Base-by-base conservation (phyloP, 2,888 invertebrate genomes). In the Caenorhabditis sp. region DNA sequence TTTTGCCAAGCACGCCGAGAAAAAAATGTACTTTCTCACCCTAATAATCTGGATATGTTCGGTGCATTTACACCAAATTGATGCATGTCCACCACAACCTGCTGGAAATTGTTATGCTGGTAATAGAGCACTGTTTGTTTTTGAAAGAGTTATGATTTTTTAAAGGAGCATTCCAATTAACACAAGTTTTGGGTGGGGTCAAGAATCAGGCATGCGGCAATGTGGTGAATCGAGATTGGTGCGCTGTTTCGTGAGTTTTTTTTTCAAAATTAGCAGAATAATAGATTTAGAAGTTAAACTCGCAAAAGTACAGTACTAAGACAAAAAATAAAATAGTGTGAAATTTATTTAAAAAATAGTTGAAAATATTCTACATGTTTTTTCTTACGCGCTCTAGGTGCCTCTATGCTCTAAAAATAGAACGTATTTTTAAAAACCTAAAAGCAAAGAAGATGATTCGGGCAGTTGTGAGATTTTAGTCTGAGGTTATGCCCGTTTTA, bases 31-130 rank as follows among this genome's bases (percentile, higher is more conserved):
- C 21, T 20, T 43, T 43, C 5, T 56, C 14, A 26, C 26, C 1
- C 1, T 56, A 26, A 4, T 56, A 26, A n/a, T 56, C n/a, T n/a
- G n/a, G n/a, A n/a, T n/a, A n/a, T n/a, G n/a, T 23, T 4, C 26
- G 31, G n/a, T 56, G 27, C 10, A 10, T 5, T 26, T 56, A 4
- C 4, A 17, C 1, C 1, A 10, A 10, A n/a, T 26, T 31, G 56
- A 26, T 27, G 4, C 14, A 7, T 73, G 73, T 49, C 73, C 73
- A 38, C 73, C 73, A 27, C 73, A 73, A 25, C 73, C 73, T 0
- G 65, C 68, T 59, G 73, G 73, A 21, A 73, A 73, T 31, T 73
- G 73, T 60, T 73, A 73, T 59, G 65, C 65, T 8, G 73, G 73
- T 73, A 31, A 31, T 31, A 31, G n/a, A n/a, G n/a, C n/a, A n/a